Evolutionary conservation across 2,113 vertebrate genomes (phyloP).

Genomic region (Prochilodus magdalenae): DNA sequence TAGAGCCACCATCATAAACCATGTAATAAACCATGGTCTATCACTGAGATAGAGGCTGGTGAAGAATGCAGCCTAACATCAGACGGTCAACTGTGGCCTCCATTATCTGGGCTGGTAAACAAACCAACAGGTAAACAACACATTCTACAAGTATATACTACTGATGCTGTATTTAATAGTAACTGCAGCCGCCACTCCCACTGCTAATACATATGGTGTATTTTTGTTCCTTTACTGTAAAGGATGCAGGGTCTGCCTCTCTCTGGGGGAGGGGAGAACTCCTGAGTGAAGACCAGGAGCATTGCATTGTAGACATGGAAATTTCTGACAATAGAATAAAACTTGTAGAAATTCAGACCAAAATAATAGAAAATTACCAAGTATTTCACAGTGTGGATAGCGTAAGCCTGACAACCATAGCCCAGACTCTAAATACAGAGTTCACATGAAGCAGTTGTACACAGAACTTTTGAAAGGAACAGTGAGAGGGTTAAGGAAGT

Average conservation of each 20-base stretch:
- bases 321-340: constrained; percentile 10
- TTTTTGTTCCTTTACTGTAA: background rate
- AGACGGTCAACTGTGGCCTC: too few species aligned
- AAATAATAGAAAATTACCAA: constrained; percentile 25
- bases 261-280: too few species aligned
- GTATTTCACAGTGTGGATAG: constrained; percentile 40
- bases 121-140: too few species aligned
- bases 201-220: background rate
- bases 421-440: constrained; percentile 9
- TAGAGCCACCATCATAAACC: constrained; percentile 36
- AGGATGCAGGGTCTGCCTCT: constrained; percentile 12
- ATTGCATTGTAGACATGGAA: background rate
- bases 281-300: too few species aligned
- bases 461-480: too few species aligned
- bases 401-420: constrained; percentile 32
- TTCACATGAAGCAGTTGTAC: too few species aligned
- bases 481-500: too few species aligned
- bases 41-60: constrained; percentile 43
- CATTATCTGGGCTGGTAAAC: too few species aligned
- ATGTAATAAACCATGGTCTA: constrained; percentile 29
- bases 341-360: constrained; percentile 2
- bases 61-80: constrained; percentile 29
- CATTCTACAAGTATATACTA: background rate
- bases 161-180: background rate
- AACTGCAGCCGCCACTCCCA: background rate